A percentile compares a stretch with the other conserved stretches of the same genome.
Evolutionary conservation across 2,797 vertebrate species (phyloP).

Genomic region (Micrastur ruficollis): DNA sequence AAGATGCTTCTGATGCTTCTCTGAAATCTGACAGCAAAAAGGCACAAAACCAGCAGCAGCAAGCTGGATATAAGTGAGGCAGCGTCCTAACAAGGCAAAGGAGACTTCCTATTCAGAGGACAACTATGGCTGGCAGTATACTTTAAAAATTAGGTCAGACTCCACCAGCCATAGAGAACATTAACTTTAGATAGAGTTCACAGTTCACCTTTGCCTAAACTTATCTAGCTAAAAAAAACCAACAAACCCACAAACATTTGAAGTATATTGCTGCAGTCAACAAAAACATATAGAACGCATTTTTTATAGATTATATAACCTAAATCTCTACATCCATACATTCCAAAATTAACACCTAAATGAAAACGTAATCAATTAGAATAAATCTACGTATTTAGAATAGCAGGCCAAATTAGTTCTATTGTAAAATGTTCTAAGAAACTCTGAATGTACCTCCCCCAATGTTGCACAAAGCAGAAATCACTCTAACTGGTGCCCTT

Average conservation of each 20-base stretch:
- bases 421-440: background rate
- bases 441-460: background rate
- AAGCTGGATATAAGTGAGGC: background rate
- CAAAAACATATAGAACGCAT: background rate
- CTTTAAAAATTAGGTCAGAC: background rate
- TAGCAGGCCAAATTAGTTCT: background rate
- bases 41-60: background rate
- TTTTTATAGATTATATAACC: background rate
- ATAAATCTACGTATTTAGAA: background rate
- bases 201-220: background rate
- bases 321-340: accelerated
- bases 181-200: background rate
- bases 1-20: background rate
- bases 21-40: background rate
- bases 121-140: background rate
- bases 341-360: background rate
- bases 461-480: background rate
- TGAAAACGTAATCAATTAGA: background rate
- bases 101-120: background rate
- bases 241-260: background rate
- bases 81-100: background rate
- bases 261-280: background rate
- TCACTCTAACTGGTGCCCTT: background rate
- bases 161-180: background rate
- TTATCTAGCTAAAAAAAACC: background rate